Conservation (phyloP, 2,113 vertebrate genomes). For the Mesoclemmys tuberculata region DNA sequence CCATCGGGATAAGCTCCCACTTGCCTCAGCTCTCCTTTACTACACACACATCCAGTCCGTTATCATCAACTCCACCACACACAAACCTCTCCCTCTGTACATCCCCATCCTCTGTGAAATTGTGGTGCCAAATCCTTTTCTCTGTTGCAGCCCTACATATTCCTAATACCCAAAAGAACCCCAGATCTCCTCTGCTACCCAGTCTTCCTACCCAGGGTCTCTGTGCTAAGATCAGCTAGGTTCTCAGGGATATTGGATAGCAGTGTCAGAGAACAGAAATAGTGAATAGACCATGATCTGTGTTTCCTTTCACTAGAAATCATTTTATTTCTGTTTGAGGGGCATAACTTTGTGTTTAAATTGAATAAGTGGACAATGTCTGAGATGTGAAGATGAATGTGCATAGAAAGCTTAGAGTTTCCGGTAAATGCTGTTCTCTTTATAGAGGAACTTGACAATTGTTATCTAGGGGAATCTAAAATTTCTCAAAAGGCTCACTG, state of each 20-base stretch:
- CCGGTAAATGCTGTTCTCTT: neutral
- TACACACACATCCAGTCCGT: neutral
- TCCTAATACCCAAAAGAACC: fast-evolving
- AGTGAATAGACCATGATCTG: neutral
- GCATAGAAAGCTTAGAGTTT: neutral
- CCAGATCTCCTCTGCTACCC: fast-evolving
- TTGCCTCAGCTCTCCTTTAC: neutral
- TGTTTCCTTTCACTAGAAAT: neutral
- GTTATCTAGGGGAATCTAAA: neutral
- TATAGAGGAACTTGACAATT: neutral
- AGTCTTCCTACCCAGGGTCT: neutral
- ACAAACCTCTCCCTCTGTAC: neutral
- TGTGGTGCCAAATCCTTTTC: neutral
- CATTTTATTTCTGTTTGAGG: neutral
- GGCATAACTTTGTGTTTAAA: neutral
- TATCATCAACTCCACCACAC: neutral
- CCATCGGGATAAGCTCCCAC: neutral
- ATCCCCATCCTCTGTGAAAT: neutral
- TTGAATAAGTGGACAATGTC: neutral
- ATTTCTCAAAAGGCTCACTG: neutral
- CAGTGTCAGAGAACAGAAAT: neutral
- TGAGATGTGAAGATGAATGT: neutral
- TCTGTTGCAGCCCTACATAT: fast-evolving
- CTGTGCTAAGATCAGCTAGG: neutral
- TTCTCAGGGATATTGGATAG: neutral